A percentile compares a stretch with the other conserved stretches of the same genome.
phyloP scores from a whole-genome alignment of 2,797 vertebrate genomes.

The Bovichtus diacanthus region DNA sequence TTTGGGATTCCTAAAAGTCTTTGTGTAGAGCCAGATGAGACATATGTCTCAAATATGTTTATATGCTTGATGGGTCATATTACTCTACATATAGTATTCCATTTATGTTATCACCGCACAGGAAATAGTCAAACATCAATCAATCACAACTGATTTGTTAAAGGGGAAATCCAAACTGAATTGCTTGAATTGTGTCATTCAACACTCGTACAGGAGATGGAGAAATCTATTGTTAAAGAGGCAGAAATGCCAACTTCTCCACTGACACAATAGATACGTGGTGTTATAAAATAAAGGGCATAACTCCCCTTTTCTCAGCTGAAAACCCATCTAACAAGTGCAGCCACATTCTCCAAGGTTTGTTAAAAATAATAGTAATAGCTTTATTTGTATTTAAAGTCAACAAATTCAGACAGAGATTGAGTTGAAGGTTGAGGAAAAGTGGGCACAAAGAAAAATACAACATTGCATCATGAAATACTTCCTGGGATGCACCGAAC shows the following conservation, averaged over 20 bases:
- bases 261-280: neutral
- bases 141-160: neutral
- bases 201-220: neutral
- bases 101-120: neutral
- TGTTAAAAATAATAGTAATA: neutral
- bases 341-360: neutral
- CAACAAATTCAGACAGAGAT: neutral
- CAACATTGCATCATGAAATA: neutral
- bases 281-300: neutral
- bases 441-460: neutral
- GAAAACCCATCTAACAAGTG: neutral
- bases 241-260: neutral
- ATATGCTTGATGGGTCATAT: neutral
- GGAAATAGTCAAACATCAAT: neutral
- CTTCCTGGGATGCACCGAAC: neutral
- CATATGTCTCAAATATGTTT: conserved; percentile 18
- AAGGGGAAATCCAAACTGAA: neutral
- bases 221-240: neutral
- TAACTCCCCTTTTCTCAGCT: neutral
- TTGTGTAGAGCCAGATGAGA: conserved; percentile 3
- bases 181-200: neutral
- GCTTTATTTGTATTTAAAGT: neutral
- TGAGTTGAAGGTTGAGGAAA: neutral
- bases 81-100: neutral
- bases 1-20: conserved; percentile 19